Evolutionary conservation across 2,888 invertebrate species (phyloP), one percentile per base, ranked within the genome.

Genomic region (Amphiduros pacificus): DNA sequence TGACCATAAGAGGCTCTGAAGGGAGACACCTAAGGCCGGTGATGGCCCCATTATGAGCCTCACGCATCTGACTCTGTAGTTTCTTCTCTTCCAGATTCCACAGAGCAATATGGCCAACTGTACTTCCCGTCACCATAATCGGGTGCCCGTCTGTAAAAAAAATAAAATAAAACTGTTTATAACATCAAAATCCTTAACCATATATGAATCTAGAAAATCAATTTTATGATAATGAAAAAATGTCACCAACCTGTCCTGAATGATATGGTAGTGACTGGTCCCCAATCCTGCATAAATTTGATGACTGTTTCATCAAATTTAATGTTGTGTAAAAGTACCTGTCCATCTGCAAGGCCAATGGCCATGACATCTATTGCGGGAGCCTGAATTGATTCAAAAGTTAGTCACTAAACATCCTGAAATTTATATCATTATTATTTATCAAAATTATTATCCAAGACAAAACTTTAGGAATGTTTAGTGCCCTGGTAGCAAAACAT

Each of bases 301-400:
- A 94, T 88, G 0, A 98, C 74, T 0, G 88, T 88, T 76, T 91
- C 88, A 78, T 98, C 92, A 75, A 85, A 90, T 76, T 91, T 90
- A 20, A 99, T 82, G 85, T 99, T 96, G 67, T 96, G 90, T 26
- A 99, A 79, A 50, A 91, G 85, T 29, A 98, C 91, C 74, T 87
- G 88, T 0, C 96, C 95, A 84, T 89, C 89, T 0, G 85, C 87
- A 64, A 96, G 85, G 3, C 94, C 98, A 56, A 98, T 85, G 0
- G 92, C 98, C 0, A 92, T 88, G 0, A 98, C 92, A 85, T 99
- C 94, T 9, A 94, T 74, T 0, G 96, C 98, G 0, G 98, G 95
- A 0, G 96, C 91, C 84, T 85, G 66, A 9, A 48, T 24, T 6
- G 22, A 44, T 11, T n/a, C n/a, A n/a, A n/a, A n/a, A n/a, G n/a